Conservation (phyloP, 1,140 invertebrate genomes). For the Drosophila melanogaster region Release_6_plus_ISO1_MT NT_033777.3:13976501-13977000, state of each 20-base stretch:
- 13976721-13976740: conserved; percentile 14
- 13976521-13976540: conserved; percentile 57
- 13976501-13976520: too few relatives aligned
- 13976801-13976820: conserved; percentile 73
- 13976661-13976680: conserved; percentile 83
- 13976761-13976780: conserved; percentile 57
- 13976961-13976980: conserved; percentile 12
- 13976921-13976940: conserved; percentile 67
- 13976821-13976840: conserved; percentile 65
- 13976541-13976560: conserved; percentile 67
- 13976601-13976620: conserved; percentile 83
- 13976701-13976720: background rate
- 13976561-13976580: conserved; percentile 67
- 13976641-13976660: conserved; percentile 78
- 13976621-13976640: conserved; percentile 74
- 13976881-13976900: conserved; percentile 60
- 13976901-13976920: conserved; percentile 62
- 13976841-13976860: conserved; percentile 78
- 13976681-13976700: conserved; percentile 75
- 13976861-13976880: conserved; percentile 78
- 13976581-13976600: conserved; percentile 84
- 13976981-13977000: background rate
- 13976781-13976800: conserved; percentile 68
- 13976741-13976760: conserved; percentile 74
- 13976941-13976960: conserved; percentile 44